Percentiles rank a stretch among this genome's conserved stretches.
Conservation (phyloP, 2,888 invertebrate species). For the Oxyteleia sp. region DNA sequence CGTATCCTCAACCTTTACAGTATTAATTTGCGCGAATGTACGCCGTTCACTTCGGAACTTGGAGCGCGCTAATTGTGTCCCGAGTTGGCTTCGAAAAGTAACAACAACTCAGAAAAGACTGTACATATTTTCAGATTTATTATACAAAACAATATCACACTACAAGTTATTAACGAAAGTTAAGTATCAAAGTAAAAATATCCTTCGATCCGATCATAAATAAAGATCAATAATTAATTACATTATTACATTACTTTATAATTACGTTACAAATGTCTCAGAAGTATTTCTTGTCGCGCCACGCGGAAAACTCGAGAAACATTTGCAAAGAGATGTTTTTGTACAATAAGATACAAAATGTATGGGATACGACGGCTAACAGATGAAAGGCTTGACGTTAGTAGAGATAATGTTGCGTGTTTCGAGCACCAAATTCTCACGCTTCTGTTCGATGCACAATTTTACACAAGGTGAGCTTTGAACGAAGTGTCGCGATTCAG, state of each 20-base stretch:
- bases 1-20: constrained; percentile 59
- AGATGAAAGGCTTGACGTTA: no score
- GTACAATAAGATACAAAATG: constrained; percentile 58
- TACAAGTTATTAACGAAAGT: constrained; percentile 76
- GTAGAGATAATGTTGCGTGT: constrained; percentile 15
- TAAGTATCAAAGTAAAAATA: constrained; percentile 77
- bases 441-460: constrained; percentile 9
- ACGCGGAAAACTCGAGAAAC: constrained; percentile 82
- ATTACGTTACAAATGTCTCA: constrained; percentile 86
- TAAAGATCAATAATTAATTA: constrained; percentile 75
- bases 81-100: constrained; percentile 2
- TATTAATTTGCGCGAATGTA: constrained; percentile 22
- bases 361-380: constrained; percentile 25
- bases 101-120: constrained; percentile 24
- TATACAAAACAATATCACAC: constrained; percentile 78
- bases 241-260: constrained; percentile 82
- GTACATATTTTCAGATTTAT: constrained; percentile 77
- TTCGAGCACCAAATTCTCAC: constrained; percentile 34
- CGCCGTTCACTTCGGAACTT: constrained; percentile 3
- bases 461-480: constrained; percentile 23
- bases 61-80: constrained; percentile 22
- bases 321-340: constrained; percentile 82
- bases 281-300: constrained; percentile 76
- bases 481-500: constrained; percentile 14
- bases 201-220: constrained; percentile 70